Base-by-base conservation (phyloP, 2,797 vertebrate genomes). In the Tachyglossus aculeatus region DNA sequence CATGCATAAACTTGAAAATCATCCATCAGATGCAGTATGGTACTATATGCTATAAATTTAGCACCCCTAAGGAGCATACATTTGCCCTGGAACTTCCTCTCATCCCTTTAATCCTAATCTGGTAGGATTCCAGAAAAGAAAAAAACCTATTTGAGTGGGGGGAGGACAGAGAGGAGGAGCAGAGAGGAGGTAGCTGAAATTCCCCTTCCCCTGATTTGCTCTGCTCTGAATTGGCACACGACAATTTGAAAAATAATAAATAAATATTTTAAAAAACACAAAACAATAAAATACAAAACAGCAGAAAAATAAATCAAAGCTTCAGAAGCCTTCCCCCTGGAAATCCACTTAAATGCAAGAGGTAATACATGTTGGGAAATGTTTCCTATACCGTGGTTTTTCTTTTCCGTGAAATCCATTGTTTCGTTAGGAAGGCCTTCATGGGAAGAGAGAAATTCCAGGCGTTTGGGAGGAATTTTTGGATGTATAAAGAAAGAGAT, bases 1-100 rank as follows among this genome's bases (percentile, higher is more conserved):
- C 53, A 73, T 78, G 82, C 86, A 77, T 74, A 85, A 88, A 41
- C 40, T 83, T 77, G 72, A 87, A 88, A 82, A 60, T 36, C 75
- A 54, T 57, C 71, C 78, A 89, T 79, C 80, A 69, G 50, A 16
- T 32, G n/a, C n/a, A n/a, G n/a, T n/a, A n/a, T n/a, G n/a, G n/a
- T n/a, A n/a, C n/a, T n/a, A n/a, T n/a, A n/a, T n/a, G n/a, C n/a
- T n/a, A n/a, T n/a, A n/a, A n/a, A 56, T 38, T 47, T 71, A 65
- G 59, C 22, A 31, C 45, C 38, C 15, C 27, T 60, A 76, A 57
- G 19, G n/a, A n/a, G n/a, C n/a, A n/a, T n/a, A n/a, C n/a, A 43
- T 55, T 60, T 71, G 34, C n/a, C n/a, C n/a, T 71, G 45, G 74
- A 33, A 36, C 34, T 24, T 31, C 41, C 67, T 43, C 38, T 73